Conservation (phyloP, 2,113 vertebrate species). For the Atherinomorus stipes region DNA sequence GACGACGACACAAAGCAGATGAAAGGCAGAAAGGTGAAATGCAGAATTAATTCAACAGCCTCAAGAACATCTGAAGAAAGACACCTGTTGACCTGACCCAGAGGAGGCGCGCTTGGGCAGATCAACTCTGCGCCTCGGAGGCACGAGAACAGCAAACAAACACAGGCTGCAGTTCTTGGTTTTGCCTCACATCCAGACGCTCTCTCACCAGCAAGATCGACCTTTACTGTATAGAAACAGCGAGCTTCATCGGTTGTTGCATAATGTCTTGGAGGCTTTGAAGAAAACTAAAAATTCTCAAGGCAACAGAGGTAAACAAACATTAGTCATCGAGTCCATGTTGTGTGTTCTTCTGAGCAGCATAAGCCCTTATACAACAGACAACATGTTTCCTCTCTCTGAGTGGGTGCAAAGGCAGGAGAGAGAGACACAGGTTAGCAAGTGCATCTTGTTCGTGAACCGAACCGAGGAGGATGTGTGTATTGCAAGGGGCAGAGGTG, state of each 20-base stretch:
- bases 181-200: conserved; percentile 18
- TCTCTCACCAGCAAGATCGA: conserved; percentile 20
- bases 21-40: conserved; percentile 10
- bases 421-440: conserved; percentile 36
- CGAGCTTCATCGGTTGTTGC: conserved; percentile 57
- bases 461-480: conserved; percentile 17
- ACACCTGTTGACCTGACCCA: conserved; percentile 41
- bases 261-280: conserved; percentile 60
- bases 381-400: conserved; percentile 51
- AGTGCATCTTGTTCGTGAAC: conserved; percentile 40
- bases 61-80: conserved; percentile 14
- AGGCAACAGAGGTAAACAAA: conserved; percentile 70
- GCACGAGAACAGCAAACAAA: conserved; percentile 18
- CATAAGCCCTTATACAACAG: conserved; percentile 63
- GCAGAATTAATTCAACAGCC: background rate
- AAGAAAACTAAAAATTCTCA: conserved; percentile 56
- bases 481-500: conserved; percentile 25
- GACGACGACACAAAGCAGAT: background rate
- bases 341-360: conserved; percentile 52
- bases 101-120: conserved; percentile 5
- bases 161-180: conserved; percentile 1
- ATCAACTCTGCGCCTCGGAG: conserved; percentile 23
- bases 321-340: conserved; percentile 61
- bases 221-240: conserved; percentile 53
- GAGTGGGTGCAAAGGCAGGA: conserved; percentile 60